Evolutionary conservation across 2,888 invertebrate genomes (phyloP), one percentile per base, ranked within the genome.

Genomic region (Drosophila recens): DNA sequence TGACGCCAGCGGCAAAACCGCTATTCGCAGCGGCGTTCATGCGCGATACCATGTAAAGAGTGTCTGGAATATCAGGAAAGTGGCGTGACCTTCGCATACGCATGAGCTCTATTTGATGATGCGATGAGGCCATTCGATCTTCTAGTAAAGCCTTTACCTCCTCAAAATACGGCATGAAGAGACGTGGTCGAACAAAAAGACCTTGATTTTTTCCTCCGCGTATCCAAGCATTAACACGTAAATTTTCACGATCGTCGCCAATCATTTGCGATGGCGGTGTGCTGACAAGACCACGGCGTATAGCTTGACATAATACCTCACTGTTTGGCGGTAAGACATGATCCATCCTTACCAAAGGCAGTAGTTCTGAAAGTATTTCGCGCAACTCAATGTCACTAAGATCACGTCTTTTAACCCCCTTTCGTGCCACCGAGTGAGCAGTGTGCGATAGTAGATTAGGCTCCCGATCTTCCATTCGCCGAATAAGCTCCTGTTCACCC

Each of bases 81-180:
- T 96, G 96, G 23, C 96, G 94, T 40, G 95, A 95, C 59, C 96
- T 94, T 20, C 96, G 93, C 89, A 96, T 94, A 33, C 96, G 94
- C 76, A 96, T 94, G 80, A 95, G 92, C 89, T 96, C 96, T 48
- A 95, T 95, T 91, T 97, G 96, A 87, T 97, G 96, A 84, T 97
- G 96, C 1, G 92, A 92, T 10, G 92, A 87, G 58, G 96, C 95
- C 90, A 96, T 93, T 89, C 97, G 96, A 92, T 97, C 97, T 91
- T 97, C 97, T 57, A 98, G 94, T 81, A 97, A 93, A 62, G 95
- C 95, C 94, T 98, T 98, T 11, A 97, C 95, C 94, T 98, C 98
- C 91, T 98, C 98, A 85, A 97, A 97, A 92, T 98, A 98, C 42
- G 98, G 98, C 94, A 97, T 96, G 93, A 98, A 99, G 73, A 98